Evolutionary conservation across 2,888 invertebrate species (phyloP).

Genomic region (Lordiphosa fenestrarum): DNA sequence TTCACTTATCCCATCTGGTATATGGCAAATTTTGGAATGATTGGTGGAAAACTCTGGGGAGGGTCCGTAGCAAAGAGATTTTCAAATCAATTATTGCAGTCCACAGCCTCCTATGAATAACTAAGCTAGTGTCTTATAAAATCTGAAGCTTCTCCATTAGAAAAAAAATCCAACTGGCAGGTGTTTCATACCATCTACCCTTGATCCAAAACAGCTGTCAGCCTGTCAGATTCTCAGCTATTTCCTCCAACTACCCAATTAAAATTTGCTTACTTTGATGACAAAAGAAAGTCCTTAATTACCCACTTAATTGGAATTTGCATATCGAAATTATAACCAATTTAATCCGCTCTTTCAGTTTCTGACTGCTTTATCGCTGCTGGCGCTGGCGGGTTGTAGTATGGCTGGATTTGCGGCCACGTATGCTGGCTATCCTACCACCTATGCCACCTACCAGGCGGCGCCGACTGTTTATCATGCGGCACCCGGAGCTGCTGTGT

Average conservation of each 20-base stretch:
- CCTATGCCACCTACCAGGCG: constrained; percentile 56
- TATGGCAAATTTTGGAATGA: too few species aligned
- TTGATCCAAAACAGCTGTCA: too few species aligned
- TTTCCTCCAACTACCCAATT: neutral
- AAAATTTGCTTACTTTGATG: constrained; percentile 6
- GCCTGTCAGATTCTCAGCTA: too few species aligned
- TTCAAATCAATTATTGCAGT: too few species aligned
- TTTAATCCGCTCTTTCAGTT: constrained; percentile 43
- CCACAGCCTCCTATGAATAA: too few species aligned
- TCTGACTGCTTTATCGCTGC: constrained; percentile 58
- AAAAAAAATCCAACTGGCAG: too few species aligned
- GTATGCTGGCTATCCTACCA: constrained; percentile 71
- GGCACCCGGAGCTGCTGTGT: constrained; percentile 29
- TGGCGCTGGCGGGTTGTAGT: constrained; percentile 57
- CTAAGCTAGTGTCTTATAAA: too few species aligned
- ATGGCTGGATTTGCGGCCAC: constrained; percentile 65
- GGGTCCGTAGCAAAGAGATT: too few species aligned
- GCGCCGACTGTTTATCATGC: constrained; percentile 47
- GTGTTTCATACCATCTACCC: too few species aligned
- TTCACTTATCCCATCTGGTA: too few species aligned
- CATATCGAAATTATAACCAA: neutral
- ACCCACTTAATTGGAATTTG: constrained; percentile 1
- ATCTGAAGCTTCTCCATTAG: too few species aligned
- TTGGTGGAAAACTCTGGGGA: too few species aligned
- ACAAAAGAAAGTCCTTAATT: neutral